Evolutionary conservation across 2,797 vertebrate species (phyloP).

Genomic region (Mormyrops boulengeri): DNA sequence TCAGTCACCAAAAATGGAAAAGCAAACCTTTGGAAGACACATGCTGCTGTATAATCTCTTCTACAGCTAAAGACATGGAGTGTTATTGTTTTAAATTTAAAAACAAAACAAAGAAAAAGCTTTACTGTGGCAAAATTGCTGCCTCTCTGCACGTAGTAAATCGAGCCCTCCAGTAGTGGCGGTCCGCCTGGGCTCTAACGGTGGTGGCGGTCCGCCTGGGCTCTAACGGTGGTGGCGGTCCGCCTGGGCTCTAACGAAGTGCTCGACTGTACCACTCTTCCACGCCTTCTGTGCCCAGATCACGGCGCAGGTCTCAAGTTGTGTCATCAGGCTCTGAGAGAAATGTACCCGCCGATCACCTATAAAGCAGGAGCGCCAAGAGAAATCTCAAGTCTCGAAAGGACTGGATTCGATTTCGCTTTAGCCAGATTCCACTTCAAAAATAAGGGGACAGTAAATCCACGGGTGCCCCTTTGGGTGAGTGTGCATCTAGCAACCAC

Average conservation of each 20-base stretch:
- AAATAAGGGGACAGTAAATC: not conserved
- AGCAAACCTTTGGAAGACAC: not conserved
- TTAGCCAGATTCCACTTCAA: not conserved
- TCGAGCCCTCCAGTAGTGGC: not conserved
- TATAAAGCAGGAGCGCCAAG: not conserved
- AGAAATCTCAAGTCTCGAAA: not conserved
- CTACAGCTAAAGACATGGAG: not conserved
- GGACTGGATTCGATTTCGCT: not conserved
- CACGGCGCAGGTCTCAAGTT: not conserved
- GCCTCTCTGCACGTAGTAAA: not conserved
- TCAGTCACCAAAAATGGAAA: not conserved
- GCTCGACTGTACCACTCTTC: not conserved
- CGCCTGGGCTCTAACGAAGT: not conserved
- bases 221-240: not conserved
- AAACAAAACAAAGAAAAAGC: not conserved
- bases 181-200: no score
- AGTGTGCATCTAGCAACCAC: not conserved
- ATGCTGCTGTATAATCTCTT: not conserved
- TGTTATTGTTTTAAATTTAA: not conserved
- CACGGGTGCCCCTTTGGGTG: not conserved
- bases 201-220: no score
- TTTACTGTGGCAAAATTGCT: not conserved
- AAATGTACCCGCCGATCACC: not conserved
- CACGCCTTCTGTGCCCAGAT: not conserved
- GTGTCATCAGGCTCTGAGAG: not conserved